Percentiles rank a stretch among this genome's conserved stretches.
Conservation (phyloP, 2,113 vertebrate species). For the Elephantulus edwardii region DNA sequence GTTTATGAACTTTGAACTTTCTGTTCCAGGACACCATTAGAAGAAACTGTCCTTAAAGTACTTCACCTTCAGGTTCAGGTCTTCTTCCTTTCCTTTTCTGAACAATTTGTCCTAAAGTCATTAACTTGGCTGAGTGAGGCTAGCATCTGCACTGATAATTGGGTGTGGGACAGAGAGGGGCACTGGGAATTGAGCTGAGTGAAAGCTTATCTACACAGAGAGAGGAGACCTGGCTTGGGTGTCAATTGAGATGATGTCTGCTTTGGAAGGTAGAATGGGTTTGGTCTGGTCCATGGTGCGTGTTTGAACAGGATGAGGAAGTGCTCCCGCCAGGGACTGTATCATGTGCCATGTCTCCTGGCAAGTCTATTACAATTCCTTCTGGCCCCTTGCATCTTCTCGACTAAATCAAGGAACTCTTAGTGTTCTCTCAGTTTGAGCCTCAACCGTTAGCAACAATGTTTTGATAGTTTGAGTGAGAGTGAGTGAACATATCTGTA, state of each 20-base stretch:
- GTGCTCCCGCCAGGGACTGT: accelerated
- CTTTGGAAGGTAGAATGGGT: too few species aligned
- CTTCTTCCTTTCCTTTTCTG: neutral
- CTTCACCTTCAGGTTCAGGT: too few species aligned
- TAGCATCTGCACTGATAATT: neutral
- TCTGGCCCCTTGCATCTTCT: neutral
- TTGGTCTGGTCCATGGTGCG: too few species aligned
- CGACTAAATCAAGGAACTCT: neutral
- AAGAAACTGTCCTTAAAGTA: too few species aligned
- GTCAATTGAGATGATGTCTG: neutral
- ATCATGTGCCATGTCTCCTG: accelerated
- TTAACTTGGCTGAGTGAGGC: neutral
- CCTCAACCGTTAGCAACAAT: too few species aligned
- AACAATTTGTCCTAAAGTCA: neutral
- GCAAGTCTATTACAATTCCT: neutral
- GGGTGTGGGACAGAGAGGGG: too few species aligned
- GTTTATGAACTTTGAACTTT: too few species aligned
- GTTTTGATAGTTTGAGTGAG: neutral
- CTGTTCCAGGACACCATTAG: too few species aligned
- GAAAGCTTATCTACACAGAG: accelerated
- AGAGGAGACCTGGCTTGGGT: too few species aligned
- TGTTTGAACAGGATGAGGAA: too few species aligned
- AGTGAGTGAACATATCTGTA: too few species aligned
- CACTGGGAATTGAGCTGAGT: neutral
- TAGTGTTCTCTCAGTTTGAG: neutral